These are phyloP conservation scores for Enteromius radiatus DNA, from an alignment of 2,797 vertebrate species.

Conservation along the genomic window DNA sequence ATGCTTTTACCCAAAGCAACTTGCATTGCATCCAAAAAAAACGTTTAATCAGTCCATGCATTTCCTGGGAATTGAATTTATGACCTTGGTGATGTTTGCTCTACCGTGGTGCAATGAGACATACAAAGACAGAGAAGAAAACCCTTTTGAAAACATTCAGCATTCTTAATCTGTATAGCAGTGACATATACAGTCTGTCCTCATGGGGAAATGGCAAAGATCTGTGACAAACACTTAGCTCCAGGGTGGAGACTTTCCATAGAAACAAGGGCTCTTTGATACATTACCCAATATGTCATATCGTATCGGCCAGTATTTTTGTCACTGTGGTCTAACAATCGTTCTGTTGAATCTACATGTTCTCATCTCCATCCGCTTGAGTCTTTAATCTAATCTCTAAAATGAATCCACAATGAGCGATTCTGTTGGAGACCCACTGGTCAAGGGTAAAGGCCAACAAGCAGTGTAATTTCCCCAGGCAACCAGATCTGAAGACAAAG, in stretches of 20 bases:
- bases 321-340: slow-evolving; percentile 9
- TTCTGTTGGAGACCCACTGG: neutral
- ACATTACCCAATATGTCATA: neutral
- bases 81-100: neutral
- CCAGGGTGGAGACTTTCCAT: slow-evolving; percentile 60
- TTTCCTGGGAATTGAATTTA: neutral
- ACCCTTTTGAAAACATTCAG: neutral
- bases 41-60: neutral
- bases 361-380: neutral
- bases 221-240: slow-evolving; percentile 59
- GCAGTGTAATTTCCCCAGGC: neutral
- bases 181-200: slow-evolving; percentile 25
- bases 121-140: neutral
- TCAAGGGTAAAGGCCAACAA: neutral
- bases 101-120: neutral
- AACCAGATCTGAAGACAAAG: slow-evolving; percentile 11
- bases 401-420: neutral
- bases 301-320: slow-evolving; percentile 2
- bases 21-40: neutral
- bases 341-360: neutral
- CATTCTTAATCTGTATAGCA: neutral
- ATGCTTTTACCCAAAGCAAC: neutral
- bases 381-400: neutral
- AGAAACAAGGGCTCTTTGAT: slow-evolving; percentile 47
- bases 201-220: slow-evolving; percentile 61